Base-by-base conservation (phyloP, 2,888 invertebrate genomes). In the Nomada flava region DNA sequence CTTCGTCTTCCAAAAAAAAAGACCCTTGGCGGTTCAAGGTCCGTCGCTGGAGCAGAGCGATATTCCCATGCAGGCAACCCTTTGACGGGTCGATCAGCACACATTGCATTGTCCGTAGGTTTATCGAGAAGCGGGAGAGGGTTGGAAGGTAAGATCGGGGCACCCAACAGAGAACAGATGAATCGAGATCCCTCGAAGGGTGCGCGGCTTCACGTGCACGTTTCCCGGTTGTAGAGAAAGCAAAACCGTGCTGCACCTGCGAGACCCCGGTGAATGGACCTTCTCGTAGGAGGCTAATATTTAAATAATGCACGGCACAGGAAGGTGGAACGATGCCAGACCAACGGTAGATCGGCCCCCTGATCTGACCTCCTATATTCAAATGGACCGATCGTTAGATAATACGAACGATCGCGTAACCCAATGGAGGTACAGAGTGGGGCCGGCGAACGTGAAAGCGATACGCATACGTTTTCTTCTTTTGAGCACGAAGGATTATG, bases 331-430 rank as follows among this genome's bases (percentile, higher is more conserved):
- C 64, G 72, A 68, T 68, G 55, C 60, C 53, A 53, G 7, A 36
- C 62, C 44, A 57, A 72, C 80, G 77, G 74, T 71, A 83, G 84
- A 87, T 90, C 88, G 84, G 78, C 53, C 76, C 80, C 76, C 82
- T 80, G 88, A 90, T 90, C 85, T 88, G 90, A 88, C 85, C 85
- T 85, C 82, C 76, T 79, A 84, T 88, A 91, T 92, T 92, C 91
- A 91, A 90, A 92, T 89, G 84, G 81, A 83, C 88, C 89, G 92
- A 92, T 92, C 91, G 90, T 87, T 88, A 89, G 91, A 91, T 91
- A 91, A 90, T 90, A 79, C 85, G 72, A 84, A 85, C 86, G 89
- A 92, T 91, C 91, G 89, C 89, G 87, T 88, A 90, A 89, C 86
- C 88, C 47, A 47, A 47, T 59, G 53, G 53, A 20, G 20, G 10